Percentiles rank a stretch among this genome's conserved stretches.
Conservation (phyloP, 92 coral and sea anemone genomes). For the Heliopora coerulea region DNA sequence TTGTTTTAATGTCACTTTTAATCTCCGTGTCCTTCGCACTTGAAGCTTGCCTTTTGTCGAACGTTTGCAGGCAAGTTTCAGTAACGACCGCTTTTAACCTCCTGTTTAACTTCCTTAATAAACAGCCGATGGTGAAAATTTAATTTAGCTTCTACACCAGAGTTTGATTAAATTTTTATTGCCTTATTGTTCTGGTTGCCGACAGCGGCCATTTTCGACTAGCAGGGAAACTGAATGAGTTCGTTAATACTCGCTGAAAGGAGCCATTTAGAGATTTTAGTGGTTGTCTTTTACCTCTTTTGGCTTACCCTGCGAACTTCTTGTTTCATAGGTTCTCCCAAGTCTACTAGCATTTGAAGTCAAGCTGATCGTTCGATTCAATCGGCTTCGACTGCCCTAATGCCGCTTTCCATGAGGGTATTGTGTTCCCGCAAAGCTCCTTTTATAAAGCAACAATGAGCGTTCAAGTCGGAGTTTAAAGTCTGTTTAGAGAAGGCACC, state of each 20-base stretch:
- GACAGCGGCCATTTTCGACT: slow-evolving; percentile 26
- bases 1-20: too few species aligned
- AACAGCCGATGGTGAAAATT: slow-evolving; percentile 14
- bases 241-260: slow-evolving; percentile 21
- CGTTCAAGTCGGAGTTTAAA: neutral
- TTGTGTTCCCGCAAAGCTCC: slow-evolving; percentile 19
- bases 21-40: too few species aligned
- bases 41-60: too few species aligned
- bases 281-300: neutral
- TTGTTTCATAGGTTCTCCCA: neutral
- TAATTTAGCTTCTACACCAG: slow-evolving; percentile 27
- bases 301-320: neutral
- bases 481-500: slow-evolving; percentile 3
- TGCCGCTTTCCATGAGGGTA: slow-evolving; percentile 24
- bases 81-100: neutral
- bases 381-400: slow-evolving; percentile 3
- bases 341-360: neutral
- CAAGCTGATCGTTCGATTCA: neutral
- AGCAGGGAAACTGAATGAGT: neutral
- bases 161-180: slow-evolving; percentile 40
- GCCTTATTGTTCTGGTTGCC: slow-evolving; percentile 34
- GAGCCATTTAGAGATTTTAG: neutral
- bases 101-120: neutral
- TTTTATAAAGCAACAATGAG: slow-evolving; percentile 39
- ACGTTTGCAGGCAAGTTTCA: too few species aligned